Evolutionary conservation across 2,888 invertebrate species (phyloP).

Genomic region (Coronaproctus castanopsis): DNA sequence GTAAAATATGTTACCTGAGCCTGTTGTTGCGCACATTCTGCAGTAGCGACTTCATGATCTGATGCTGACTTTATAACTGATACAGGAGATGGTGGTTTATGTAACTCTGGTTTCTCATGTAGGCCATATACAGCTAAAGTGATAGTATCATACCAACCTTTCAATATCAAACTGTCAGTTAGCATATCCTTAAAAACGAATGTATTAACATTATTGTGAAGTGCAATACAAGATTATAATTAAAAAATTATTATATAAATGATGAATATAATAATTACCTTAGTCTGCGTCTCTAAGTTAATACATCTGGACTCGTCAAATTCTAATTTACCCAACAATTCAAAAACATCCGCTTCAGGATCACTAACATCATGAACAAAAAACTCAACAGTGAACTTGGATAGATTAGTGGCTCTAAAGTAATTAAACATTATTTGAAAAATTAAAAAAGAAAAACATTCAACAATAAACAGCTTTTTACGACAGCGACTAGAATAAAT

Average conservation of each 20-base stretch:
- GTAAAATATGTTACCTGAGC: no score
- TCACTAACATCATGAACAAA: conserved; percentile 89
- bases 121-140: conserved; percentile 85
- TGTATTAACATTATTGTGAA: no score
- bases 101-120: conserved; percentile 51
- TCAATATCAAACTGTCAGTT: conserved; percentile 80
- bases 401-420: conserved; percentile 75
- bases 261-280: no score
- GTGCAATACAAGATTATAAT: not conserved
- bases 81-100: conserved; percentile 25
- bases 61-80: conserved; percentile 22
- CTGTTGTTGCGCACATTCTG: conserved; percentile 24
- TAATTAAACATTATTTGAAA: not conserved
- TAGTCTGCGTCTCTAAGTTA: conserved; percentile 61
- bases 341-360: conserved; percentile 82
- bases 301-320: conserved; percentile 87
- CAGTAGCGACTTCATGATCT: conserved; percentile 18
- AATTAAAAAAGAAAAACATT: not conserved
- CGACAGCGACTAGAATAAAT: no score
- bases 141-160: conserved; percentile 89
- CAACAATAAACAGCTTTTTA: no score
- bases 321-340: conserved; percentile 74
- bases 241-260: no score
- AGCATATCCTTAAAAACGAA: conserved; percentile 53
- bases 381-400: conserved; percentile 82